Base-by-base conservation (phyloP, 2,888 invertebrate genomes). In the Meganola albula region DNA sequence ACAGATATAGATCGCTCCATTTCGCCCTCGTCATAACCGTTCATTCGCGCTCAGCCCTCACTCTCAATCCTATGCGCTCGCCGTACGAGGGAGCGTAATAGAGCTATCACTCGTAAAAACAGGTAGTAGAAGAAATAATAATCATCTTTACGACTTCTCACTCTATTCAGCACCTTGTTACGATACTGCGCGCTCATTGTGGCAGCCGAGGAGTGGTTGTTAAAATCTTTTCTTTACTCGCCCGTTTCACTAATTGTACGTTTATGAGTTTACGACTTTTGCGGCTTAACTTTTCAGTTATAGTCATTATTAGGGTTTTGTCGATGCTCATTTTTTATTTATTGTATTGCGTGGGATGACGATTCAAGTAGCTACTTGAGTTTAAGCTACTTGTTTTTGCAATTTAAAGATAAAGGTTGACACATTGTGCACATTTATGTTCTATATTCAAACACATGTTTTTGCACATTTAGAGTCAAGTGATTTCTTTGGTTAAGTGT, bases 101-200 rank as follows among this genome's bases (percentile, higher is more conserved):
- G 72, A 57, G 54, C 58, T 52, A 72, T 58, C 61, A 63, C 72
- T 78, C 84, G 80, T 83, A 86, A 85, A 85, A 87, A 86, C 86
- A 86, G 87, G 86, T 86, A 86, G 86, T 87, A 85, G 85, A 84
- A 83, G 86, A 87, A 85, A 87, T 87, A 87, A 87, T 87, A 85
- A 86, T 87, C 85, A 87, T 84, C 83, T 87, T 87, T 87, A 87
- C 75, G 84, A 85, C 84, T 86, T 87, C 86, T 87, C 87, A 86
- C 86, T 87, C 87, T 87, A 87, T 87, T 86, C 84, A 83, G 85
- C 85, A 84, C 84, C 84, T 86, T 85, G 84, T 85, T 84, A 85
- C 83, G 83, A 83, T 84, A 83, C 77, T 83, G 80, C 75, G 77
- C 74, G 82, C 80, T 84, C 83, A 84, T 85, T 85, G 85, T 85